Base-by-base conservation (phyloP, 2,113 vertebrate species). In the Lamprologus ornatipinnis region DNA sequence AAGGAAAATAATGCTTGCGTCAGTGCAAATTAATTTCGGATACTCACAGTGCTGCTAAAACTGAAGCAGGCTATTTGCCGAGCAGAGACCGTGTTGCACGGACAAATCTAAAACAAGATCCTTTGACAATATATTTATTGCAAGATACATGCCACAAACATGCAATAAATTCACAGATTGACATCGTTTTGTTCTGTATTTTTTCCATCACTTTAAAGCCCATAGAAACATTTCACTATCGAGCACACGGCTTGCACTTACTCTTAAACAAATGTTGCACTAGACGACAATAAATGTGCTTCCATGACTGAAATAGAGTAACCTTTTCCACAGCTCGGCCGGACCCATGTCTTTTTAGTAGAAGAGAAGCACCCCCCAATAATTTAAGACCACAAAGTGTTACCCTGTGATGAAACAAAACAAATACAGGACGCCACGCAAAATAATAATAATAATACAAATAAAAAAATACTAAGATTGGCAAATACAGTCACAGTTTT, bases 91-190 rank as follows among this genome's bases (percentile, higher is more conserved):
- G 31, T 12, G 5, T 9, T 5, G 37, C 13, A 80, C 4, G n/a
- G 53, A 65, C 82, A 84, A 45, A 82, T 28, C 83, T 51, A 58
- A 87, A 87, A 78, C 80, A 84, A 47, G 58, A 21, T 60, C 85
- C 81, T 91, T 90, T 81, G 82, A 95, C 93, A 95, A 91, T 93
- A 82, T 96, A 96, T 99, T 99, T 99, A 99, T 99, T 99, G 97
- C 97, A 97, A 97, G 96, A 97, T 97, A 99, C 98, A 99, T 99
- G 98, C 98, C 94, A 98, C 97, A 96, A 97, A 98, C 98, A 99
- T 99, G 98, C 98, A 98, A 92, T 87, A 81, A 90, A 90, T 89
- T 91, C 94, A 96, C 94, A 96, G 90, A 88, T 92, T 88, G 94
- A 96, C 91, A 94, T 91, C 84, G 92, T 85, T 93, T 17, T 70